Base-by-base conservation (phyloP, 1,140 invertebrate genomes). In the Heliconius nattereri region DNA sequence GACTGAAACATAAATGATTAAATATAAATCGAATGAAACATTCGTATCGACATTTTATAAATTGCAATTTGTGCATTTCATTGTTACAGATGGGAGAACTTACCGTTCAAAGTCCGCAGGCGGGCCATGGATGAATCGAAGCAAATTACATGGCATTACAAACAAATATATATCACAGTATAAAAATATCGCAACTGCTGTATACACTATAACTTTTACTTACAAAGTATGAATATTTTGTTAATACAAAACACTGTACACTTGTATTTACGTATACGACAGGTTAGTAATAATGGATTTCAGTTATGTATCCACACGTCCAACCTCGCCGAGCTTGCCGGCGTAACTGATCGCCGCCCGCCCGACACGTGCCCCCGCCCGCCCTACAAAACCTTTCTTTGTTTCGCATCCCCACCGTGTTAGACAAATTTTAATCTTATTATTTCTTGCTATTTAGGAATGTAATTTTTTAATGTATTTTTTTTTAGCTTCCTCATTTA, bases 371-470 rank as follows among this genome's bases (percentile, higher is more conserved):
- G 84, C 86, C 91, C 90, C 90, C 89, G 86, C 88, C 88, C 90
- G 88, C 91, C 92, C 89, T 86, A 85, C 82, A 86, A 85, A 86
- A 85, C 84, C 85, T 92, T 93, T 92, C 91, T 93, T 93, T 93
- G 92, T 94, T 92, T 91, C 90, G 82, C 86, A 85, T 86, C 87
- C 90, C 88, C 87, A 83, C 77, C 80, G 85, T 88, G 88, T 91
- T 86, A 88, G 87, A 90, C 91, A 93, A 91, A 92, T 91, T 91
- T 92, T 89, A 88, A 92, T 92, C 90, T 93, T 87, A 86, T 85
- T 19, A 52, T 52, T 52, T 88, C 89, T 85, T 84, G 79, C 81
- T 85, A 83, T 88, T 86, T 86, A 88, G 86, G 89, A 91, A 92
- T 89, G 90, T 26, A 26, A 23, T 26, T 66, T 66, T 66, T 26